A percentile compares a stretch with the other conserved stretches of the same genome.
Evolutionary conservation across 2,888 invertebrate species (phyloP).

Genomic region (Thumatha senex): DNA sequence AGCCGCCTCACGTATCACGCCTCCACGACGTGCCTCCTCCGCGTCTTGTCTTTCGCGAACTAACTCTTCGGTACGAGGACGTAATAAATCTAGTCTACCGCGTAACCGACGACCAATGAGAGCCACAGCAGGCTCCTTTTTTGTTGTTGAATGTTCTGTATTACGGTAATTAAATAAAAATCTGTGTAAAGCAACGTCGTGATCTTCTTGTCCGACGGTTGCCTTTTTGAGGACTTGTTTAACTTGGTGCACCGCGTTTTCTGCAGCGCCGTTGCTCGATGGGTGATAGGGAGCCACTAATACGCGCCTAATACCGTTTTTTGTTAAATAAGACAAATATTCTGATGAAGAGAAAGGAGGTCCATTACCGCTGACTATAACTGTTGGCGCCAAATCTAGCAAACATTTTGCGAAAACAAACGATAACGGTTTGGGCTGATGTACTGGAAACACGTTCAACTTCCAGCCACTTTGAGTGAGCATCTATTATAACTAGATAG

Average conservation of each 20-base stretch:
- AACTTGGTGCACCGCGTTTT: background rate
- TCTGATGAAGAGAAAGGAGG: too few relatives aligned
- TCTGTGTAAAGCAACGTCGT: background rate
- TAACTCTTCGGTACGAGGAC: background rate
- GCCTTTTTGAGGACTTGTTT: background rate
- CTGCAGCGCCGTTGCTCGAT: too few relatives aligned
- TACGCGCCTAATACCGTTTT: background rate
- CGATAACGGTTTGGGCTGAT: too few relatives aligned
- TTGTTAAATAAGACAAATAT: background rate
- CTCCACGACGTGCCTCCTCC: too few relatives aligned
- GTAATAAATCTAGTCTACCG: background rate
- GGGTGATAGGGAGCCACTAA: background rate
- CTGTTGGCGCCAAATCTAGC: background rate
- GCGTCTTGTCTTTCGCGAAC: too few relatives aligned
- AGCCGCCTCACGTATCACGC: too few relatives aligned
- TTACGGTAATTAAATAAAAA: background rate
- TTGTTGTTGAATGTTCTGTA: background rate
- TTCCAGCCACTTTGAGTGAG: too few relatives aligned
- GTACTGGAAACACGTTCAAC: too few relatives aligned
- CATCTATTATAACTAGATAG: background rate
- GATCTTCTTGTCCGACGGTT: background rate
- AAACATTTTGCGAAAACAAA: too few relatives aligned
- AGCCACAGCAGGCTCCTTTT: background rate
- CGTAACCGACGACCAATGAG: background rate
- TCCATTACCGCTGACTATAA: background rate